A percentile compares a stretch with the other conserved stretches of the same genome.
Evolutionary conservation across 1,140 invertebrate genomes (phyloP).

Genomic region (Meloidogyne chitwoodi): DNA sequence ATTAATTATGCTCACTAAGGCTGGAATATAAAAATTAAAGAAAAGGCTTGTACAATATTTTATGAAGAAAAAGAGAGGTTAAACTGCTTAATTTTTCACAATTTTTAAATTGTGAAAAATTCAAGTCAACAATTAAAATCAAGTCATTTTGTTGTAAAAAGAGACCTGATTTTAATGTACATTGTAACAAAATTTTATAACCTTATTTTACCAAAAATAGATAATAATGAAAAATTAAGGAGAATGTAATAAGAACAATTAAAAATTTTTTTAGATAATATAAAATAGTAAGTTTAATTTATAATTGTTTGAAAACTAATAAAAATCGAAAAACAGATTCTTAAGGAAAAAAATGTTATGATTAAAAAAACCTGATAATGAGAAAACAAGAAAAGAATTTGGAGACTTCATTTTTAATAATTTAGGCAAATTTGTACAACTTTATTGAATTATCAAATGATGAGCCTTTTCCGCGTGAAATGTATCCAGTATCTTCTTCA

Average conservation of each 20-base stretch:
- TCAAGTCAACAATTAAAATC: not conserved
- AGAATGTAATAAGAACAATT: not conserved
- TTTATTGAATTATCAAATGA: slow-evolving; percentile 17
- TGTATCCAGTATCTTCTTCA: not conserved
- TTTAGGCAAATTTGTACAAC: slow-evolving; percentile 12
- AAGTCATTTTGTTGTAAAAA: not conserved
- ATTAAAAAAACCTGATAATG: not conserved
- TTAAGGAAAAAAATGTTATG: not conserved
- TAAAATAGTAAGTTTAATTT: not conserved
- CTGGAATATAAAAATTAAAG: not conserved
- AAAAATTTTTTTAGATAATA: not conserved
- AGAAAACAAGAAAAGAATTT: not conserved
- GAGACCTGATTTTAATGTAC: not conserved
- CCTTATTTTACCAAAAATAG: not conserved
- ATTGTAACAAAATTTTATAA: not conserved
- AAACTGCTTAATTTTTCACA: no score
- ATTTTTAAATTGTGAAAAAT: not conserved
- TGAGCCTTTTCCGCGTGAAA: not conserved
- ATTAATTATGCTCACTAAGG: not conserved
- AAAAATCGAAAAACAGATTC: not conserved
- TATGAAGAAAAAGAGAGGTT: no score
- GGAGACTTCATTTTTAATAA: not conserved
- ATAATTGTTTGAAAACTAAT: not conserved
- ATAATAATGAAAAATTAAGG: not conserved
- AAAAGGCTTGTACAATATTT: not conserved